Evolutionary conservation across 1,140 invertebrate genomes (phyloP).

Genomic region (Pemphigus obesinymphae): DNA sequence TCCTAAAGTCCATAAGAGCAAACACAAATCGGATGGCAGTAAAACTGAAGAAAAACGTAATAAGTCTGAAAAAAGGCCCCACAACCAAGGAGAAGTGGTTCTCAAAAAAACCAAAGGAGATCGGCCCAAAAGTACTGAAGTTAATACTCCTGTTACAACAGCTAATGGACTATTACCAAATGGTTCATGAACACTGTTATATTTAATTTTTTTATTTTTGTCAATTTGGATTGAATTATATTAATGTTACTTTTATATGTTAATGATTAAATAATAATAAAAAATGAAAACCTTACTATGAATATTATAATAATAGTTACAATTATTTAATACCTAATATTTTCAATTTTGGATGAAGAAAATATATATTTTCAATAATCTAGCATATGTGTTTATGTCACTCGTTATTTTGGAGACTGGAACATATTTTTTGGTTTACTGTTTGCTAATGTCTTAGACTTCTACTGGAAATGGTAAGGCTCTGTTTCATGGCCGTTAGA

Average conservation of each 20-base stretch:
- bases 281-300: background rate
- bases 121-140: background rate
- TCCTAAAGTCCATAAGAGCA: background rate
- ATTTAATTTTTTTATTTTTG: background rate
- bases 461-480: too few relatives aligned
- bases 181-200: slow-evolving; percentile 25
- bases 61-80: slow-evolving; percentile 14
- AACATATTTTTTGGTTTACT: too few relatives aligned
- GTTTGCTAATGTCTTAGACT: too few relatives aligned
- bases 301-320: too few relatives aligned
- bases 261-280: background rate
- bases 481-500: too few relatives aligned
- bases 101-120: slow-evolving; percentile 24
- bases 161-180: slow-evolving; percentile 12
- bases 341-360: too few relatives aligned
- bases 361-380: too few relatives aligned
- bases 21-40: background rate
- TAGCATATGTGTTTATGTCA: too few relatives aligned
- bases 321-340: too few relatives aligned
- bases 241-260: slow-evolving; percentile 13
- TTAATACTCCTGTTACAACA: background rate
- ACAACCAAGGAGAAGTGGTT: background rate
- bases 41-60: background rate
- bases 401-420: too few relatives aligned
- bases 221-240: slow-evolving; percentile 31